Conservation (phyloP, 2,113 vertebrate genomes). For the Ardeotis arabs region DNA sequence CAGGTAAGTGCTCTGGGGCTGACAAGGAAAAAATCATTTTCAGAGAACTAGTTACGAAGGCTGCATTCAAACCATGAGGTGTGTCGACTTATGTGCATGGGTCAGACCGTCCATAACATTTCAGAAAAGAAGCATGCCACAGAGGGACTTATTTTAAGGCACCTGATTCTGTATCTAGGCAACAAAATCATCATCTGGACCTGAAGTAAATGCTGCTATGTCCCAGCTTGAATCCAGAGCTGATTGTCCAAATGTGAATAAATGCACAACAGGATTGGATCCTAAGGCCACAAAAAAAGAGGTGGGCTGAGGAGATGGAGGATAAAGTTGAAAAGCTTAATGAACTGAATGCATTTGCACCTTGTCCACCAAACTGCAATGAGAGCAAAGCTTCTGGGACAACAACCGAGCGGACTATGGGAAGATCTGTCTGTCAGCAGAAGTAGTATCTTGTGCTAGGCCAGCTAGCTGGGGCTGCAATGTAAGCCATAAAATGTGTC, state of each 20-base stretch:
- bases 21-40: background rate
- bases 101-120: background rate
- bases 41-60: background rate
- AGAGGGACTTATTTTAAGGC: background rate
- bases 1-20: background rate
- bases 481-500: rapidly evolving
- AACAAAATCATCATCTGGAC: background rate
- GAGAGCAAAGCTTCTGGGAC: background rate
- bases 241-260: background rate
- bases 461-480: background rate
- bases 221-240: background rate
- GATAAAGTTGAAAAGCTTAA: background rate
- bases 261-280: rapidly evolving
- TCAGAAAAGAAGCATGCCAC: background rate
- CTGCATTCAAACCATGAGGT: background rate
- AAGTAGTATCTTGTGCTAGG: background rate
- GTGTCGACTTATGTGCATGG: background rate
- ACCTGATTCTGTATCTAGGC: background rate
- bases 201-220: rapidly evolving
- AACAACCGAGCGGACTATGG: rapidly evolving
- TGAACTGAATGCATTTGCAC: rapidly evolving
- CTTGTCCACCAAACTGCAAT: rapidly evolving
- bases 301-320: background rate
- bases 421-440: background rate
- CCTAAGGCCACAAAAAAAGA: background rate